These are phyloP conservation scores for Nycticryphes semicollaris DNA, from an alignment of 2,113 vertebrate genomes.

Conservation along the genomic window DNA sequence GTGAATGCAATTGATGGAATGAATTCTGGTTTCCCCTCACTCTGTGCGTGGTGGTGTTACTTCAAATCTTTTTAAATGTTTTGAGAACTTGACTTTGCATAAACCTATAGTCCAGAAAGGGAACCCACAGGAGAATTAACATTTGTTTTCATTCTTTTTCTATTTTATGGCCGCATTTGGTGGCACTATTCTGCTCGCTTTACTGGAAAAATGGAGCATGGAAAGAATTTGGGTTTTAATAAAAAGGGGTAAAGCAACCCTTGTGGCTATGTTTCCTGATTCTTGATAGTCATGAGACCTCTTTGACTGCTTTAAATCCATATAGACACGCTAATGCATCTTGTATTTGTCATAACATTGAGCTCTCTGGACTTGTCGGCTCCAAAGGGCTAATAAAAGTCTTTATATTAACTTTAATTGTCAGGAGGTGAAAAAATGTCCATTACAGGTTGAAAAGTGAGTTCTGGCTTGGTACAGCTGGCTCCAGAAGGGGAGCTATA, in stretches of 20 bases:
- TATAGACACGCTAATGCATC: conserved; percentile 36
- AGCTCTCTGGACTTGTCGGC: conserved; percentile 20
- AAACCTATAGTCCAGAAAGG: neutral
- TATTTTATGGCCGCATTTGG: neutral
- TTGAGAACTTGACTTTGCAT: neutral
- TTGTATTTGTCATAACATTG: neutral
- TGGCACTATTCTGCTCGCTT: neutral
- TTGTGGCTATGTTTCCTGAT: conserved; percentile 27
- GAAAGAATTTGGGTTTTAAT: conserved; percentile 31
- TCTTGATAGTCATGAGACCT: neutral
- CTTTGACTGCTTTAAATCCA: conserved; percentile 8
- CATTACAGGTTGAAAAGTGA: neutral
- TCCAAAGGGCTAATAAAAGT: conserved; percentile 45
- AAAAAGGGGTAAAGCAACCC: conserved; percentile 30
- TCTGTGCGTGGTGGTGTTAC: neutral
- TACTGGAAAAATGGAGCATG: conserved; percentile 18
- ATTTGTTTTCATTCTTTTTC: conserved; percentile 5
- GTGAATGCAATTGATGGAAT: neutral
- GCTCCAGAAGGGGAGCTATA: neutral
- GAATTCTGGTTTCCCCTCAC: neutral
- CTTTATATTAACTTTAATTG: conserved; percentile 34
- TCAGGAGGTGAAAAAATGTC: neutral
- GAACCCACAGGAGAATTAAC: neutral
- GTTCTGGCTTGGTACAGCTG: neutral
- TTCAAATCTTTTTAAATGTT: neutral